phyloP scores from a whole-genome alignment of 2,888 invertebrate genomes.

The Drosophila falleni region DNA sequence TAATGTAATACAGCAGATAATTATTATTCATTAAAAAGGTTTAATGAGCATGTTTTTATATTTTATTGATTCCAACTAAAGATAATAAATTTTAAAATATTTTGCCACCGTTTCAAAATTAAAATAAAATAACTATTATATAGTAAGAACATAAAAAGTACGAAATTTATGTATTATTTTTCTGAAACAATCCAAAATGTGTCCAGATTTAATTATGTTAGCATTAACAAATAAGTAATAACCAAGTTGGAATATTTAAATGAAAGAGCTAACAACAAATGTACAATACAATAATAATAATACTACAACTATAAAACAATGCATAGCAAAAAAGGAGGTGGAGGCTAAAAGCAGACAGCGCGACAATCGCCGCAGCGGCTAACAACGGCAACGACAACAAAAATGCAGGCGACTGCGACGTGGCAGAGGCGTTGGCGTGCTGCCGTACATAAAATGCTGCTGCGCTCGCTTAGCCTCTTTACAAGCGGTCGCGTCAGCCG shows the following conservation, averaged over 20 bases:
- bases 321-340: slow-evolving; percentile 77
- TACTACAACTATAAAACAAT: slow-evolving; percentile 72
- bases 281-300: slow-evolving; percentile 55
- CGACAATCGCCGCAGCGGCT: slow-evolving; percentile 43
- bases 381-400: slow-evolving; percentile 60
- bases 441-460: slow-evolving; percentile 33
- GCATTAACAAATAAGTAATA: slow-evolving; percentile 3
- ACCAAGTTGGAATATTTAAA: slow-evolving; percentile 36
- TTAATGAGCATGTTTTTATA: too few species aligned
- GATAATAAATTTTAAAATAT: not conserved
- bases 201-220: not conserved
- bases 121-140: not conserved
- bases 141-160: not conserved
- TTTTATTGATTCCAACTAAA: not conserved
- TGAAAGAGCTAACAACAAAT: slow-evolving; percentile 33
- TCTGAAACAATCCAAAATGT: too few species aligned
- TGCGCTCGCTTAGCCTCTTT: slow-evolving; percentile 73
- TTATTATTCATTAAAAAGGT: too few species aligned
- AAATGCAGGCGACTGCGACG: slow-evolving; percentile 62
- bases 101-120: not conserved
- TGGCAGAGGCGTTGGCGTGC: slow-evolving; percentile 47
- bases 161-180: not conserved
- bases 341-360: slow-evolving; percentile 77
- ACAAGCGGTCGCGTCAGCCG: slow-evolving; percentile 67
- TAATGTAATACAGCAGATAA: too few species aligned